Evolutionary conservation across 2,888 invertebrate genomes (phyloP).

Genomic region (Thymelicus sylvestris): DNA sequence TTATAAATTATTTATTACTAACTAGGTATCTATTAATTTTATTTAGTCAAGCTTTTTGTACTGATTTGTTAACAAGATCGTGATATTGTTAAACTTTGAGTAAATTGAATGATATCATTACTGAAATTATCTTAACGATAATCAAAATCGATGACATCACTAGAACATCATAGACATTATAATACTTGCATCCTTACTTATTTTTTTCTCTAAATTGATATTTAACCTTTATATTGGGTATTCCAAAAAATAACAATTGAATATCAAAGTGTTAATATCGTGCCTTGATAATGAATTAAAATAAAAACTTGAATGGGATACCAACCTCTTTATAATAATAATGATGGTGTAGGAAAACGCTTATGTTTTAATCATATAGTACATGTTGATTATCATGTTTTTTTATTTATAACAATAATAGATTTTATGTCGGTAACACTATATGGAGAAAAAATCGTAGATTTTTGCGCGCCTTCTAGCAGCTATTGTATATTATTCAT

Average conservation of each 20-base stretch:
- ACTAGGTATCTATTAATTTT: background rate
- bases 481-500: too few relatives aligned
- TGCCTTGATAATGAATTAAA: background rate
- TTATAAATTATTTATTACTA: too few relatives aligned
- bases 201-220: conserved; percentile 4
- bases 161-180: background rate
- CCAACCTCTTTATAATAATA: too few relatives aligned
- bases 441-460: too few relatives aligned
- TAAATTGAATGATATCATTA: conserved; percentile 28
- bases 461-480: too few relatives aligned
- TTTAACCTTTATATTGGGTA: conserved; percentile 22
- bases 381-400: too few relatives aligned
- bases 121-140: conserved; percentile 24
- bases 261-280: conserved; percentile 21
- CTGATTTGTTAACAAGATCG: conserved; percentile 18
- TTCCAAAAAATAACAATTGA: conserved; percentile 20
- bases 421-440: too few relatives aligned
- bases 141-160: conserved; percentile 17
- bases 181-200: background rate
- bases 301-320: background rate
- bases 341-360: too few relatives aligned
- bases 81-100: conserved; percentile 17
- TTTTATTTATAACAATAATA: too few relatives aligned
- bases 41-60: conserved; percentile 15
- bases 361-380: too few relatives aligned